Conservation (phyloP, 2,888 invertebrate species). For the Plebejus argus region DNA sequence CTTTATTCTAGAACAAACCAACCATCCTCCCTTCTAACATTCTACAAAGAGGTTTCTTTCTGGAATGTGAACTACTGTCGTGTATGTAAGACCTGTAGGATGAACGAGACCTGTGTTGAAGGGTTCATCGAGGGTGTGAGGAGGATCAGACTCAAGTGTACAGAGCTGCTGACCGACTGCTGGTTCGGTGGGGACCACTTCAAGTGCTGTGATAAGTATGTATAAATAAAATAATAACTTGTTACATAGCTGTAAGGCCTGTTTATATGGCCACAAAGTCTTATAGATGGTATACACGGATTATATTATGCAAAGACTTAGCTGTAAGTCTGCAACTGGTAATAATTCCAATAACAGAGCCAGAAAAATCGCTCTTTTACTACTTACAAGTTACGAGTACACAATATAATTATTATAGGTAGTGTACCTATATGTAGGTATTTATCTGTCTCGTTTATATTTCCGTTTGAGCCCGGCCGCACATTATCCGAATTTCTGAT, state of each 20-base stretch:
- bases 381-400: no score
- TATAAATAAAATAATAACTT: not conserved
- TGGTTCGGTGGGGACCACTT: slow-evolving; percentile 62
- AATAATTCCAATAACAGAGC: no score
- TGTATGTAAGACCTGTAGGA: slow-evolving; percentile 55
- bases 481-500: no score
- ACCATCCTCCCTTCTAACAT: slow-evolving; percentile 47
- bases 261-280: no score
- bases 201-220: slow-evolving; percentile 64
- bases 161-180: slow-evolving; percentile 60
- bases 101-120: slow-evolving; percentile 56
- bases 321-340: no score
- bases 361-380: no score
- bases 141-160: slow-evolving; percentile 57
- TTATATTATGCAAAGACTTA: no score
- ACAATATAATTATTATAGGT: no score
- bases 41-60: slow-evolving; percentile 61
- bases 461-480: no score
- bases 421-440: no score
- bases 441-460: no score
- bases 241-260: not conserved
- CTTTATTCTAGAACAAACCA: slow-evolving; percentile 54
- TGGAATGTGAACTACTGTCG: slow-evolving; percentile 63
- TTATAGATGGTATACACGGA: no score
- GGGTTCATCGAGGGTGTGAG: slow-evolving; percentile 50